phyloP scores from a whole-genome alignment of 2,797 vertebrate species.

The Chromis chromis region DNA sequence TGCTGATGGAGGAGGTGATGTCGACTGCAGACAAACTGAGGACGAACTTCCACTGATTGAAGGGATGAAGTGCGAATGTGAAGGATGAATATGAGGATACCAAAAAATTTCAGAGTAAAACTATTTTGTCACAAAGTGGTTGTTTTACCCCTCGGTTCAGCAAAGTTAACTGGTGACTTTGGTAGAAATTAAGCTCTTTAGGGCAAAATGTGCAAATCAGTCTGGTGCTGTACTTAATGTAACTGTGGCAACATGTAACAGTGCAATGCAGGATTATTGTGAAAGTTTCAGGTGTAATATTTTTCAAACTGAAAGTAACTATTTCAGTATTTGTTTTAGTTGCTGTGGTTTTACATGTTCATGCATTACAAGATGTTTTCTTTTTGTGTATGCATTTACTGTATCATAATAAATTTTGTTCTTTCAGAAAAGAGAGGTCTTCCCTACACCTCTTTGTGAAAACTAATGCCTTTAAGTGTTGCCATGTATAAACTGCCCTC shows the following conservation, averaged over 20 bases:
- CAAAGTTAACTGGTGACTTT: neutral
- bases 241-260: neutral
- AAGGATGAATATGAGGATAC: neutral
- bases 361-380: too few species aligned
- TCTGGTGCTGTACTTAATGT: neutral
- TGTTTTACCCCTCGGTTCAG: too few species aligned
- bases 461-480: neutral
- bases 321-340: too few species aligned
- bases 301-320: neutral
- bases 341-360: too few species aligned
- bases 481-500: neutral
- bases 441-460: neutral
- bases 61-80: constrained; percentile 29
- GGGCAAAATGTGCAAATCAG: too few species aligned
- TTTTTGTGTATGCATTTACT: neutral
- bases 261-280: neutral
- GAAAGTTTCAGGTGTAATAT: neutral
- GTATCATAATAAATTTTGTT: neutral
- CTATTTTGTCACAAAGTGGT: too few species aligned
- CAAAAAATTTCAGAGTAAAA: too few species aligned
- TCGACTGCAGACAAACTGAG: constrained; percentile 31
- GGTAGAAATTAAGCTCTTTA: neutral
- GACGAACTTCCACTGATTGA: constrained; percentile 9
- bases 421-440: too few species aligned
- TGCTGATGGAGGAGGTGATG: constrained; percentile 49